Evolutionary conservation across 2,797 vertebrate genomes (phyloP), one percentile per base, ranked within the genome.

Genomic region (Pelochelys cantorii): DNA sequence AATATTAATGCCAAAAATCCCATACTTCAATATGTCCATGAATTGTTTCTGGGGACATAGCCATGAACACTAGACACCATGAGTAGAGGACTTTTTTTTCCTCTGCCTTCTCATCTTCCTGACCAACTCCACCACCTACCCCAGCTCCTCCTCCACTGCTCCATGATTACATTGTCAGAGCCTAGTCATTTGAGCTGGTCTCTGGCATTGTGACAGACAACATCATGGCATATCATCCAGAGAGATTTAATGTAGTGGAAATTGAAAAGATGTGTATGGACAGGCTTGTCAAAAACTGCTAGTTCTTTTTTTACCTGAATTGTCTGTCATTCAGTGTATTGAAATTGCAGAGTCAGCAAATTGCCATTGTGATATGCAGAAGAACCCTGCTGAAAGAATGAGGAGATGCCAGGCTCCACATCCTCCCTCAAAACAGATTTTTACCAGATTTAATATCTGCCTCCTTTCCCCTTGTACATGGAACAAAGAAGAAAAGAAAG

Each of bases 291-390:
- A 93, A 96, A 93, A 92, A 83, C 1, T 56, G 68, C 52, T 84
- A n/a, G 8, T 6, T 12, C 11, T 34, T 88, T 96, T 97, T 95
- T 94, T 94, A 88, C 89, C 90, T 81, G 89, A 90, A 60, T 93
- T 94, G 55, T 52, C 90, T 90, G 90, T 75, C 93, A 87, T 77
- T 93, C 53, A 8, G 52, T 29, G 78, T 7, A 48, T 1, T 27
- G 42, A 25, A 17, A 77, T 27, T 42, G 52, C 8, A 54, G 79
- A 57, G 79, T 37, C 87, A 34, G 9, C 0, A 37, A 77, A 52
- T 5, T 79, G 14, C 75, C 54, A 12, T 1, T 34, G 22, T 2
- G 25, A 79, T 11, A 7, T 0, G 6, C 29, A 62, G 55, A 57
- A 54, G 42, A 34, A 15, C 6, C 5, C 27, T 62, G 52, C 82